phyloP scores from a whole-genome alignment of 2,797 vertebrate genomes.

The Gymnopithys bicolor region DNA sequence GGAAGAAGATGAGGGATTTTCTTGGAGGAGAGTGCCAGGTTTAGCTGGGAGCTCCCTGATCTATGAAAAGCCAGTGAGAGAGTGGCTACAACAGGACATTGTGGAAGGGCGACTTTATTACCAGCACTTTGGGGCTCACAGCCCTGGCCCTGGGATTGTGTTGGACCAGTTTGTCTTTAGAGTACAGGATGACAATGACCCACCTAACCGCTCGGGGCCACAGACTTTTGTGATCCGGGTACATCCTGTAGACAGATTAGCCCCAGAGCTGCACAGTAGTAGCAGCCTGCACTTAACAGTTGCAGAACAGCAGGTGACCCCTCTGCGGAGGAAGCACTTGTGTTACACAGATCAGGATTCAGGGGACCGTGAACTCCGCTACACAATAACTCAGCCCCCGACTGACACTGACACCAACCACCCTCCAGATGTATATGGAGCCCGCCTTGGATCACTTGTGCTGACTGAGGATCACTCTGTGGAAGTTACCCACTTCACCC shows the following conservation, averaged over 20 bases:
- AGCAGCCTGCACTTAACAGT: constrained; percentile 91
- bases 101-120: constrained; percentile 90
- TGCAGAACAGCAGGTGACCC: constrained; percentile 91
- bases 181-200: constrained; percentile 95
- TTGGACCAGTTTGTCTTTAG: constrained; percentile 89
- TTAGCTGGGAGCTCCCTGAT: constrained; percentile 73
- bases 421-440: constrained; percentile 64
- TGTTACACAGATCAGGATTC: constrained; percentile 94
- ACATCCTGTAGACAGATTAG: constrained; percentile 89
- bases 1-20: constrained; percentile 72
- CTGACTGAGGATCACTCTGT: constrained; percentile 87
- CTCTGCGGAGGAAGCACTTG: constrained; percentile 88
- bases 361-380: constrained; percentile 91
- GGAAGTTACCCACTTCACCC: constrained; percentile 89
- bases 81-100: constrained; percentile 93
- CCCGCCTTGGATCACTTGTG: constrained; percentile 84
- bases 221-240: constrained; percentile 88
- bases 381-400: constrained; percentile 87
- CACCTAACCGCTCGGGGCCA: constrained; percentile 88
- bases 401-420: constrained; percentile 91
- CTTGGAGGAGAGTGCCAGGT: constrained; percentile 84
- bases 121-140: constrained; percentile 88
- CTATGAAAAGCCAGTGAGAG: constrained; percentile 89
- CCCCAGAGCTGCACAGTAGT: constrained; percentile 86
- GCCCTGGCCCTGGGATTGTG: constrained; percentile 80